Evolutionary conservation across 2,888 invertebrate genomes (phyloP).

Genomic region (Boloria euphrosyne): DNA sequence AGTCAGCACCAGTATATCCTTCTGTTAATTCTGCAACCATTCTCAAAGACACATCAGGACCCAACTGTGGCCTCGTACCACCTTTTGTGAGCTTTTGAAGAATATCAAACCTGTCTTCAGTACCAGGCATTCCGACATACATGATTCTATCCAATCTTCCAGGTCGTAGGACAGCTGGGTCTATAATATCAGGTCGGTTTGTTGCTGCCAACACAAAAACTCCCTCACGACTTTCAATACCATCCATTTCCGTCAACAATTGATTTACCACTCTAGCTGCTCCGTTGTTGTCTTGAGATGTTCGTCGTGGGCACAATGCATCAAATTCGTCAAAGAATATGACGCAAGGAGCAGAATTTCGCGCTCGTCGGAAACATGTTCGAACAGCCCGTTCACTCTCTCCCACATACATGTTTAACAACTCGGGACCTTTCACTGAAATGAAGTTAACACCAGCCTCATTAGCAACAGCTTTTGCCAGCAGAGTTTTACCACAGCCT

Average conservation of each 20-base stretch:
- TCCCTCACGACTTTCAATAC: constrained; percentile 93
- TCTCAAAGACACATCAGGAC: constrained; percentile 88
- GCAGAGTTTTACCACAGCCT: constrained; percentile 96
- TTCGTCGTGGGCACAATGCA: constrained; percentile 95
- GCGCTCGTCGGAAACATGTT: constrained; percentile 96
- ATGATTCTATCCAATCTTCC: constrained; percentile 95
- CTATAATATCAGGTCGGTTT: constrained; percentile 97
- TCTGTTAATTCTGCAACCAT: constrained; percentile 86
- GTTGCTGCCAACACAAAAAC: constrained; percentile 98
- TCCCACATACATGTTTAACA: constrained; percentile 99
- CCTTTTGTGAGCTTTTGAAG: constrained; percentile 94
- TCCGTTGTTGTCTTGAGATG: constrained; percentile 87
- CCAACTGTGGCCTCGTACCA: constrained; percentile 89
- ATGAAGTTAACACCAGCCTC: constrained; percentile 99
- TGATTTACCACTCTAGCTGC: constrained; percentile 97
- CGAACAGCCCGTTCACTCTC: constrained; percentile 98
- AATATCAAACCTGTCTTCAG: constrained; percentile 92
- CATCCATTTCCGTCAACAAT: constrained; percentile 99
- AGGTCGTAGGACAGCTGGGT: constrained; percentile 94
- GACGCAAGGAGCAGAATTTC: constrained; percentile 97
- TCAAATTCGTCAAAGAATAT: constrained; percentile 99
- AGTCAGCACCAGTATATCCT: constrained; percentile 96
- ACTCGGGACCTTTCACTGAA: constrained; percentile 98
- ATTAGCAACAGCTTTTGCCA: constrained; percentile 99
- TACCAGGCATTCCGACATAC: constrained; percentile 93